Base-by-base conservation (phyloP, 2,888 invertebrate genomes). In the Drosophila sordidapex region DNA sequence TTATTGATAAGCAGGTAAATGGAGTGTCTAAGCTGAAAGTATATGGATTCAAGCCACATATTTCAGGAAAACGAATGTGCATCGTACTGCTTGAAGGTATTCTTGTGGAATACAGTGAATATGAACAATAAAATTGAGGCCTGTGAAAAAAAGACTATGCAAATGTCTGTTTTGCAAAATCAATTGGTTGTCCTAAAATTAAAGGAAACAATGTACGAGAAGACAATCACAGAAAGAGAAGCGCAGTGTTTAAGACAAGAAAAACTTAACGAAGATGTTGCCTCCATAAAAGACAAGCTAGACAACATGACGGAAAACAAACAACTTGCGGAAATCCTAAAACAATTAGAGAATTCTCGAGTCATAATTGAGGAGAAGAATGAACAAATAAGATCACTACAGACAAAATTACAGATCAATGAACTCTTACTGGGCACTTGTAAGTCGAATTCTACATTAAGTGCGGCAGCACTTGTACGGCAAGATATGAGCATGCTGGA, bases 121-220 rank as follows among this genome's bases (percentile, higher is more conserved):
- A 43, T 65, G 29, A 52, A 65, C 33, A 64, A 49, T 1, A 77
- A 65, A 51, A 4, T 78, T 18, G 81, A 72, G 10, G 61, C 51
- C 0, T 78, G 78, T 4, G 73, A 78, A 1, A 62, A 36, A 21
- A 81, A 35, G 46, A 68, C 21, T 40, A 11, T 35, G 40, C 67
- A 81, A 56, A 77, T 81, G 29, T 2, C 61, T 1, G 40, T 36
- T 10, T 21, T 81, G 10, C 78, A 78, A 49, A 77, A 21, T n/a
- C 74, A 81, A n/a, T 43, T 78, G 31, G 61, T 46, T 5, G 43
- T 60, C 25, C 46, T 65, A 1, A 77, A 78, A 33, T 0, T 73
- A 1, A 81, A 60, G 46, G 81, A 78, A 46, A 49, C 40, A 25
- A 40, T 65, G 0, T 60, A 33, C 25, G 74, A 78, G 10, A 73